Percentiles rank a stretch among this genome's conserved stretches.
Evolutionary conservation across 2,797 vertebrate species (phyloP).

Genomic region (Cyprinodon diabolis): DNA sequence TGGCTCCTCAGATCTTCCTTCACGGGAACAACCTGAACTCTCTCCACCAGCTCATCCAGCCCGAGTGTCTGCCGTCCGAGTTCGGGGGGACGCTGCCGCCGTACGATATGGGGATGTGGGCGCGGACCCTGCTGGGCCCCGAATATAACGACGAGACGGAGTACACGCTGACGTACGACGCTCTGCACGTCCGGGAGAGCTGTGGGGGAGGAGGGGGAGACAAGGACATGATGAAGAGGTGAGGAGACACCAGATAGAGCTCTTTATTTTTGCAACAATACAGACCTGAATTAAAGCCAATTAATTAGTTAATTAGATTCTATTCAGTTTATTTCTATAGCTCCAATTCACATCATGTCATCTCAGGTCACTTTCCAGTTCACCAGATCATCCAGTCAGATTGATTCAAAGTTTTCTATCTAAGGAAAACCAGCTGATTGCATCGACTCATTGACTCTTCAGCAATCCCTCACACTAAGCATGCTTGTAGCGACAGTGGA

Average conservation of each 20-base stretch:
- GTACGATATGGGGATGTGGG: constrained; percentile 98
- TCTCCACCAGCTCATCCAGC: constrained; percentile 94
- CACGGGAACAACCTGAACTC: constrained; percentile 98
- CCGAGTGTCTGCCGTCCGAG: constrained; percentile 95
- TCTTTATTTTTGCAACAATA: no score
- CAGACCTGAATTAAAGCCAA: no score
- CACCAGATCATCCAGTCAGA: no score
- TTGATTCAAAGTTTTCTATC: no score
- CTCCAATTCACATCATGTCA: no score
- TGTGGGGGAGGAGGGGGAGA: constrained; percentile 63
- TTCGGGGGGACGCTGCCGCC: constrained; percentile 96
- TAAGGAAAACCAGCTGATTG: no score
- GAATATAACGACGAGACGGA: constrained; percentile 96
- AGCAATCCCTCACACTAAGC: no score
- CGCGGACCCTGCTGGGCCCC: constrained; percentile 92
- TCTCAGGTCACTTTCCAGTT: no score
- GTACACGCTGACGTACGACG: constrained; percentile 90
- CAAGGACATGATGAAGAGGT: constrained; percentile 64
- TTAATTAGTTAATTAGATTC: no score
- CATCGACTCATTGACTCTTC: no score
- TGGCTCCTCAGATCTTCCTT: constrained; percentile 90
- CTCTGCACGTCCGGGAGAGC: constrained; percentile 84
- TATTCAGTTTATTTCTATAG: no score
- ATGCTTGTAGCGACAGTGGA: no score
- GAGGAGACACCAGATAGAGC: constrained; percentile 1